Evolutionary conservation across 2,888 invertebrate genomes (phyloP).

Genomic region (Elegia similella): DNA sequence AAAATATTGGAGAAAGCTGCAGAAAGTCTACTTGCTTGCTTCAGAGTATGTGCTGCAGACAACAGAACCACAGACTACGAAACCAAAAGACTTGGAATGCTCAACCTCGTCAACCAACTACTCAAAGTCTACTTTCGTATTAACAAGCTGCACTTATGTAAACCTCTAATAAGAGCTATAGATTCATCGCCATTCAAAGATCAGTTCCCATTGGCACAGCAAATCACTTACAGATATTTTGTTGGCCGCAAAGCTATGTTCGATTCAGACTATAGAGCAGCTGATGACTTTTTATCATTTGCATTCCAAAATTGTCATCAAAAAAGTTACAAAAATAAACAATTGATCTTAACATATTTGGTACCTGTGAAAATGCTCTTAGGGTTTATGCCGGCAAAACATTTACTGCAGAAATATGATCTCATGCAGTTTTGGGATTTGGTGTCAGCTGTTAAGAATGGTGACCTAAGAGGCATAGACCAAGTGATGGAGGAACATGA

Average conservation of each 20-base stretch:
- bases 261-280: conserved; percentile 96
- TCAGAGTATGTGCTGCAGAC: conserved; percentile 97
- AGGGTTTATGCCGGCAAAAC: conserved; percentile 94
- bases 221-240: conserved; percentile 98
- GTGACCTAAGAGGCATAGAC: conserved; percentile 92
- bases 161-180: conserved; percentile 97
- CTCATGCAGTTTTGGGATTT: conserved; percentile 95
- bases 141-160: conserved; percentile 93
- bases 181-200: conserved; percentile 96
- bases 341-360: conserved; percentile 95
- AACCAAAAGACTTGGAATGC: conserved; percentile 97
- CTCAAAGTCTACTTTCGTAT: conserved; percentile 97
- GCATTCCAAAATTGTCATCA: conserved; percentile 96
- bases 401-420: conserved; percentile 93
- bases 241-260: conserved; percentile 99
- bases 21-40: conserved; percentile 95
- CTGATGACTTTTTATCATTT: conserved; percentile 95
- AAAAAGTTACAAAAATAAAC: conserved; percentile 91
- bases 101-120: conserved; percentile 97
- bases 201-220: conserved; percentile 94
- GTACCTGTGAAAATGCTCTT: conserved; percentile 98
- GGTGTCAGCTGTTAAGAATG: conserved; percentile 93
- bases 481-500: conserved; percentile 92
- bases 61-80: conserved; percentile 94
- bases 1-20: conserved; percentile 96